Evolutionary conservation across 2,113 vertebrate genomes (phyloP).

Genomic region (Elephantulus edwardii): DNA sequence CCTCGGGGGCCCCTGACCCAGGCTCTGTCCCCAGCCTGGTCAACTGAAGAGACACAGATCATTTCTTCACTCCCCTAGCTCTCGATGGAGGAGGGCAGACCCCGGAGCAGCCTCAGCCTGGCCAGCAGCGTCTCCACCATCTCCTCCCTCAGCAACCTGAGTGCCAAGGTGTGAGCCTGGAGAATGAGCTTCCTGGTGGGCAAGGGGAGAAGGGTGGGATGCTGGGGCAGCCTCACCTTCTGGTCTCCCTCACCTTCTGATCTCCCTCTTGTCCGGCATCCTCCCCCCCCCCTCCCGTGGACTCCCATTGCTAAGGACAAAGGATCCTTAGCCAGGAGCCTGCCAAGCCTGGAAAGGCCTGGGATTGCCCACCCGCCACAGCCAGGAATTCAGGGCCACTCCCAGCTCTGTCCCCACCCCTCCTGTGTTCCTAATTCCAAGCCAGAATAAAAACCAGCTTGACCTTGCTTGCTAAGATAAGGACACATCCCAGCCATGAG

Average conservation of each 20-base stretch:
- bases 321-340: neutral
- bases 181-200: neutral
- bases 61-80: constrained; percentile 31
- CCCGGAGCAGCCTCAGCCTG: constrained; percentile 76
- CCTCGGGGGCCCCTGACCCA: constrained; percentile 61
- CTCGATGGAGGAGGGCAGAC: constrained; percentile 70
- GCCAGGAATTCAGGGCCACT: constrained; percentile 40
- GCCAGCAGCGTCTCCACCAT: constrained; percentile 73
- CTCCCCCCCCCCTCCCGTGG: neutral
- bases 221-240: neutral
- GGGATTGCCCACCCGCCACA: neutral
- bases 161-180: constrained; percentile 66
- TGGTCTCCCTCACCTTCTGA: no score
- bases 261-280: neutral
- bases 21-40: constrained; percentile 10
- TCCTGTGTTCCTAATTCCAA: constrained; percentile 17
- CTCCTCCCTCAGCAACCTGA: constrained; percentile 59
- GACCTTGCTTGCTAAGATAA: neutral
- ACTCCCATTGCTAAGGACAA: neutral
- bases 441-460: neutral
- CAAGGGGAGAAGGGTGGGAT: neutral
- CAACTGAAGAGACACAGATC: constrained; percentile 39
- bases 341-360: neutral
- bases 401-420: constrained; percentile 34
- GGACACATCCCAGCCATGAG: neutral